Evolutionary conservation across 1,140 invertebrate species (phyloP), one percentile per base, ranked within the genome.

Genomic region (Sminthurides bifidus): DNA sequence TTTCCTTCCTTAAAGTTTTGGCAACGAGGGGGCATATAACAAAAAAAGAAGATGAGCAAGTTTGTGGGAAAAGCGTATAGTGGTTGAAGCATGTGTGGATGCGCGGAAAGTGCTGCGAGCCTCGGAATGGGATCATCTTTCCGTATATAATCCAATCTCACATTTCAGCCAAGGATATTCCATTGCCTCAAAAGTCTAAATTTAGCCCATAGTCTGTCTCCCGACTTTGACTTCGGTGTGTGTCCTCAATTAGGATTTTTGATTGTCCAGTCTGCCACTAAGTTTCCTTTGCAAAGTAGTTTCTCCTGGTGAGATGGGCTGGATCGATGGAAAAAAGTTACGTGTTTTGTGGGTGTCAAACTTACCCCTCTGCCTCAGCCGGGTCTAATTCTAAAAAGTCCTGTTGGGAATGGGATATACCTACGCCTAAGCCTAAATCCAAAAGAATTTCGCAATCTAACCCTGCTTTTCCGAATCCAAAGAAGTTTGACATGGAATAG

Each of bases 321-420:
- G n/a, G n/a, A n/a, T 54, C 37, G 40, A 57, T 59, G 61, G 57
- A 63, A 52, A 63, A 38, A 48, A 38, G 45, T 41, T 59, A 38
- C 37, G 61, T 63, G 19, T 63, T 63, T 43, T 63, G 61, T 59
- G 61, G 61, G 49, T 63, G 61, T 63, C 61, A 63, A 54, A 54
- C 37, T 17, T 63, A 63, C 52, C 56, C 56, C 4, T 53, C 56
- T 41, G 53, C 38, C 37, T 45, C 31, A 21, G 43, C 41, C 10
- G 29, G 37, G 35, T 21, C 30, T 21, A 46, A 27, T 31, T 26
- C 31, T 30, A 62, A n/a, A n/a, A n/a, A 58, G 50, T 63, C 56
- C 24, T 52, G 31, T 38, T 63, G 61, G 61, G 61, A 63, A 54
- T 63, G 61, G 61, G 57, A 52, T 43, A 63, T 63, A 37, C 40